Evolutionary conservation across 2,888 invertebrate genomes (phyloP).

Genomic region (Phorcus lineatus): DNA sequence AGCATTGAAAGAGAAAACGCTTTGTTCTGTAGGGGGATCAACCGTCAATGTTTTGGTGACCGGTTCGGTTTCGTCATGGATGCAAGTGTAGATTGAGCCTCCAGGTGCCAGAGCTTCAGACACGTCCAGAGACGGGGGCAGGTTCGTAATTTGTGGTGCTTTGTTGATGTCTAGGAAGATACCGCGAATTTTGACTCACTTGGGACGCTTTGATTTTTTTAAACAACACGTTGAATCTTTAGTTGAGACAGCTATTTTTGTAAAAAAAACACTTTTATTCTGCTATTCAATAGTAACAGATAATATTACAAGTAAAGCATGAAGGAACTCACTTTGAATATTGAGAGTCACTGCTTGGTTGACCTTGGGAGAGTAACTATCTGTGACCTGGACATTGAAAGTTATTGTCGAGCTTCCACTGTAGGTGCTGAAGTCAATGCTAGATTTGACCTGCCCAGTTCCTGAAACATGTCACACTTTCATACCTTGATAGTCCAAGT

Average conservation of each 20-base stretch:
- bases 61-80: neutral
- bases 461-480: neutral
- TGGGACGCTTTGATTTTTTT: too few species aligned
- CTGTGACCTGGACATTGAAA: neutral
- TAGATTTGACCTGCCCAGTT: neutral
- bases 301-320: neutral
- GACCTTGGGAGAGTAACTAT: neutral
- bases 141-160: neutral
- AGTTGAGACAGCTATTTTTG: too few species aligned
- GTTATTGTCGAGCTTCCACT: neutral
- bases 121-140: neutral
- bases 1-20: neutral
- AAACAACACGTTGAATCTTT: too few species aligned
- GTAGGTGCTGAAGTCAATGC: neutral
- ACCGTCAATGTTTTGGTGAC: neutral
- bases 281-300: neutral
- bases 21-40: neutral
- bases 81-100: neutral
- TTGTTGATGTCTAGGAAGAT: neutral
- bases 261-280: neutral
- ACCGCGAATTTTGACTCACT: too few species aligned
- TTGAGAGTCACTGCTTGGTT: neutral
- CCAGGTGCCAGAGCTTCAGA: neutral
- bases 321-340: neutral
- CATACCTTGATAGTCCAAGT: too few species aligned